phyloP scores from a whole-genome alignment of 30 jellyfish, hydroid and myxozoan genomes.

The Clytia hemisphaerica region DNA sequence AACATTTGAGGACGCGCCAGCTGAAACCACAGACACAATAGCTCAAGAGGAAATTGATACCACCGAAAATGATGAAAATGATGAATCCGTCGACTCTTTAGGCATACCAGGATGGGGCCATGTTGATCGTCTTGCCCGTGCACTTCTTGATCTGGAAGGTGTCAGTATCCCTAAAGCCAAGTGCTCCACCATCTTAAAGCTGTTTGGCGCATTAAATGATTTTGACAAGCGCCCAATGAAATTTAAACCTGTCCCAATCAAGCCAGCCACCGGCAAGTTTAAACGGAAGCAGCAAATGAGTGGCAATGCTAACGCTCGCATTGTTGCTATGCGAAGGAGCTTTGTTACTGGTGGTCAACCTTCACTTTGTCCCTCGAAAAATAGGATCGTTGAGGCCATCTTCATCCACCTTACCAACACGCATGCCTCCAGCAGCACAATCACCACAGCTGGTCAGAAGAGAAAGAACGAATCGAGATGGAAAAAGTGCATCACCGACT shows the following conservation, averaged over 20 bases:
- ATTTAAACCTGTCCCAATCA: neutral
- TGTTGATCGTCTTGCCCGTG: constrained; percentile 25
- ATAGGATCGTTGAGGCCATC: constrained; percentile 26
- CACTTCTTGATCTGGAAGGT: constrained; percentile 6
- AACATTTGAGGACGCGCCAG: neutral
- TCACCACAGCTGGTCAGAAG: neutral
- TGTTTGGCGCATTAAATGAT: constrained; percentile 23
- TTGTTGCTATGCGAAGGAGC: constrained; percentile 14
- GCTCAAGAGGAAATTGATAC: constrained; percentile 3
- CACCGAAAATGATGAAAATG: neutral
- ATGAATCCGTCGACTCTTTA: constrained; percentile 9
- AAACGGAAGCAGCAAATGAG: constrained; percentile 8
- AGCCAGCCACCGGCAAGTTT: constrained; percentile 19
- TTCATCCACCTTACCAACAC: neutral
- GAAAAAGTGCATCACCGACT: too few relatives aligned
- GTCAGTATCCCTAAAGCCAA: constrained; percentile 5
- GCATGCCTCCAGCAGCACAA: neutral
- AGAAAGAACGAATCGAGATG: neutral
- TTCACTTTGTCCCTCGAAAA: constrained; percentile 12
- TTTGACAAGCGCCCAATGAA: constrained; percentile 18
- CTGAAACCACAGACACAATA: neutral
- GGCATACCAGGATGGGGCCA: constrained; percentile 34
- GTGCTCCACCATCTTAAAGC: neutral
- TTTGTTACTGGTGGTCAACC: constrained; percentile 16
- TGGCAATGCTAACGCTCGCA: constrained; percentile 6